Evolutionary conservation across 2,797 vertebrate genomes (phyloP), one percentile per base, ranked within the genome.

Genomic region (Etheostoma perlongum): DNA sequence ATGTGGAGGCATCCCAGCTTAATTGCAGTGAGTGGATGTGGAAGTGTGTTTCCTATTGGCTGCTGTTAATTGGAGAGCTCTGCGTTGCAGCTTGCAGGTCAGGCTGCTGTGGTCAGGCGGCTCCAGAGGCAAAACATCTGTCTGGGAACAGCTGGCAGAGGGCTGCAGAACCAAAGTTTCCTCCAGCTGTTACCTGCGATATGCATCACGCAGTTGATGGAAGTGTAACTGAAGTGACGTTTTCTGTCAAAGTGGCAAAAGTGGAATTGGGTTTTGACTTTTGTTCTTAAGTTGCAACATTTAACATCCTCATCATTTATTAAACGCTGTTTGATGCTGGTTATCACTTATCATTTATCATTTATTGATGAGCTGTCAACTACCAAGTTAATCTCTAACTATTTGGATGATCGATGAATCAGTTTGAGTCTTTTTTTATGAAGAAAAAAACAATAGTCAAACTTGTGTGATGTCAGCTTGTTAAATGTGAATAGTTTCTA

Each of bases 11-110:
- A 15, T 44, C 0, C 3, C 6, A 2, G 69, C 27, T 76, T 76
- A 44, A 82, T 75, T 61, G 51, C 27, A 52, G 47, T 63, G 9
- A 71, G 67, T 71, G 40, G 36, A 58, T 2, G 42, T 3, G 47
- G 33, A 68, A 40, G 68, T 19, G 47, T 12, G 15, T 23, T 33
- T 67, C 46, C 65, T 46, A 79, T 76, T 81, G 80, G 78, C 68
- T 77, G 64, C 18, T 49, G 75, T 54, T 81, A 55, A 74, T 79
- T 74, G 60, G 49, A 8, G 13, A 62, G 54, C 1, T 82, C 15
- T 12, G 18, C 0, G 0, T 9, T 23, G 51, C 0, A 53, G 74
- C 4, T 1, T 51, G 5, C 33, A 19, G 68, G 74, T 79, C 67
- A 54, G 14, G 46, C 53, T 62, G 42, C 42, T 11, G 10, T 40